Conservation (phyloP, 2,797 vertebrate species). For the Euphonia xanthogaster region DNA sequence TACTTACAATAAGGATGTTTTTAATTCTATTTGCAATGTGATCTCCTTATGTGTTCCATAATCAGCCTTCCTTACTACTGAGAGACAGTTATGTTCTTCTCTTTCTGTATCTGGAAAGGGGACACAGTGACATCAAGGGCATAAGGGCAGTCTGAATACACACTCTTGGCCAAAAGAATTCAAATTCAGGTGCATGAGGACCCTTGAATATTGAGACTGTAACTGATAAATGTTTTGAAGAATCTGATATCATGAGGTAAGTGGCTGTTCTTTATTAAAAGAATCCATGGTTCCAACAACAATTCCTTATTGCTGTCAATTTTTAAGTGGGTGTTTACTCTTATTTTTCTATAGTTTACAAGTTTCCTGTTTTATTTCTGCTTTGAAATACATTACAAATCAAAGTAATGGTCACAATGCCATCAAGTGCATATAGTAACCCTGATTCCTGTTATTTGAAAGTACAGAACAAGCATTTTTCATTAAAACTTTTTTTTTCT, state of each 20-base stretch:
- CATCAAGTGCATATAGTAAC: not conserved
- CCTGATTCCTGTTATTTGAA: not conserved
- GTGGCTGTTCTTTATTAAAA: constrained; percentile 29
- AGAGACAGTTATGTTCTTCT: constrained; percentile 60
- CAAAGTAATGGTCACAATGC: not conserved
- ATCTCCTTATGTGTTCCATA: constrained; percentile 29
- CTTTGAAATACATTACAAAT: not conserved
- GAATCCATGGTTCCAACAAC: not conserved
- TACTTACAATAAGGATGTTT: not conserved
- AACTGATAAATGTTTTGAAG: constrained; percentile 10
- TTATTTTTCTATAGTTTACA: not conserved
- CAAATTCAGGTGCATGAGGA: constrained; percentile 51
- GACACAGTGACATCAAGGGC: constrained; percentile 48
- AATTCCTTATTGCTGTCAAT: not conserved
- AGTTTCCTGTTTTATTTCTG: not conserved
- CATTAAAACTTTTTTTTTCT: not conserved
- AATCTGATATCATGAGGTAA: constrained; percentile 5
- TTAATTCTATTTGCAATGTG: not conserved
- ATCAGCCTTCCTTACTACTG: constrained; percentile 23
- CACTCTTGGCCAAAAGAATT: constrained; percentile 50
- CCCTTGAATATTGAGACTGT: constrained; percentile 23
- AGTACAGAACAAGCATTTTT: not conserved
- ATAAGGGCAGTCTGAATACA: constrained; percentile 50
- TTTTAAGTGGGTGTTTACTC: not conserved
- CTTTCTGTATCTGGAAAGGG: constrained; percentile 60